phyloP scores from a whole-genome alignment of 2,797 vertebrate genomes.

The Scolopax bukidnonensis region DNA sequence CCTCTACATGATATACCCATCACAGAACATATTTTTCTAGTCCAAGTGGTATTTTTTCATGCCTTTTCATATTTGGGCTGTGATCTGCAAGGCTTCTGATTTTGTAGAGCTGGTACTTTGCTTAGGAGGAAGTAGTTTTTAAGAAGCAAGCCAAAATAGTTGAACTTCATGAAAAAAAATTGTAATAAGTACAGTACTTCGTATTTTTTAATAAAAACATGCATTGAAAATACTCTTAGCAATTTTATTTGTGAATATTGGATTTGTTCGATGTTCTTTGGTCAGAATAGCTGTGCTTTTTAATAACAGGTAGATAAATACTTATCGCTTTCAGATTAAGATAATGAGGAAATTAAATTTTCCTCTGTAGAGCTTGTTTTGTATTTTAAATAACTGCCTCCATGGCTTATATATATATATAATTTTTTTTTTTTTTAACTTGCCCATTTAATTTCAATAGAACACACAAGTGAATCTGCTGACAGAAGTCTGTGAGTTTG shows the following conservation, averaged over 20 bases:
- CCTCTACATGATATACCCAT: fast-evolving
- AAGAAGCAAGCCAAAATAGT: neutral
- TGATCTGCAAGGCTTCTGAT: neutral
- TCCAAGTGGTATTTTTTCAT: neutral
- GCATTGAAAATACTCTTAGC: neutral
- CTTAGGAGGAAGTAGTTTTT: neutral
- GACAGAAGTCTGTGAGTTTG: neutral
- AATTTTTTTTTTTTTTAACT: neutral
- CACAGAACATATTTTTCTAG: neutral
- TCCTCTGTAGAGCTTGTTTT: neutral
- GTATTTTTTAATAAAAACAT: neutral
- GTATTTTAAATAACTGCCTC: neutral
- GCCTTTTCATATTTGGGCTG: neutral
- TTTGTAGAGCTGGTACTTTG: neutral
- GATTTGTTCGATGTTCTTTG: neutral
- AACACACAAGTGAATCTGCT: neutral
- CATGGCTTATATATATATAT: neutral
- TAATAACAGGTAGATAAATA: slow-evolving; percentile 30
- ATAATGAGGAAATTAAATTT: slow-evolving; percentile 47
- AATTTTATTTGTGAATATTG: neutral
- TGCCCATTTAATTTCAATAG: neutral
- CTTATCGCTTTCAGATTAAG: neutral
- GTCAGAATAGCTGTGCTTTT: slow-evolving; percentile 8
- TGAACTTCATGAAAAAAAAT: neutral
- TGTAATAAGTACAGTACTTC: neutral